Percentiles rank a stretch among this genome's conserved stretches.
Evolutionary conservation across 1,140 invertebrate species (phyloP).

Genomic region (Drosophila triauraria): DNA sequence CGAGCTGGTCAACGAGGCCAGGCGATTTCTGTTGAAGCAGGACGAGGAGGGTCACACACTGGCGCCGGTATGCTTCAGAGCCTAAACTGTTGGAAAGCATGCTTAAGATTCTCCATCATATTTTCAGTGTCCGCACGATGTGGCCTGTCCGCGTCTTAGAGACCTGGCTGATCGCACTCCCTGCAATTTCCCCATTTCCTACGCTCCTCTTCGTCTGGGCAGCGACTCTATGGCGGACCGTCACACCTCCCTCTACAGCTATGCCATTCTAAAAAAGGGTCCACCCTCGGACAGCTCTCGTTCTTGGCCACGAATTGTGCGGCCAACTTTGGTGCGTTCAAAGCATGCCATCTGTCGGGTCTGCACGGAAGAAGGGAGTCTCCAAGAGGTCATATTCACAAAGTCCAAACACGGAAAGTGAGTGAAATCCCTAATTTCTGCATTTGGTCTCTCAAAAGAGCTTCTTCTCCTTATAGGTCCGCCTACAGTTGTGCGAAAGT

Average conservation of each 20-base stretch:
- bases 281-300: slow-evolving; percentile 85
- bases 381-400: slow-evolving; percentile 92
- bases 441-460: background rate
- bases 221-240: slow-evolving; percentile 79
- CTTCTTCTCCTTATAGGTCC: slow-evolving; percentile 84
- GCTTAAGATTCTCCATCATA: background rate
- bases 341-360: slow-evolving; percentile 91
- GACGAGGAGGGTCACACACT: slow-evolving; percentile 87
- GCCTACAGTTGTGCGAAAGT: slow-evolving; percentile 89
- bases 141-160: slow-evolving; percentile 88
- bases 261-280: slow-evolving; percentile 93
- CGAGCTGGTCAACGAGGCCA: slow-evolving; percentile 90
- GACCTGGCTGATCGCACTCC: slow-evolving; percentile 87
- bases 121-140: slow-evolving; percentile 92
- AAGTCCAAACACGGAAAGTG: slow-evolving; percentile 90
- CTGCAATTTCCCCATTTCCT: slow-evolving; percentile 92
- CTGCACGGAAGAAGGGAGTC: slow-evolving; percentile 90
- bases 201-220: slow-evolving; percentile 87
- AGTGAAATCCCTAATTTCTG: slow-evolving; percentile 9
- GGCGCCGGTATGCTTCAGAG: slow-evolving; percentile 88
- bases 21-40: slow-evolving; percentile 89
- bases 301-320: slow-evolving; percentile 92
- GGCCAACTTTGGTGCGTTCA: slow-evolving; percentile 88
- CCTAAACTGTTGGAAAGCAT: no score
- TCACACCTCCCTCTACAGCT: slow-evolving; percentile 88